phyloP scores from a whole-genome alignment of 2,888 invertebrate genomes.

The Epirrhoe alternata region DNA sequence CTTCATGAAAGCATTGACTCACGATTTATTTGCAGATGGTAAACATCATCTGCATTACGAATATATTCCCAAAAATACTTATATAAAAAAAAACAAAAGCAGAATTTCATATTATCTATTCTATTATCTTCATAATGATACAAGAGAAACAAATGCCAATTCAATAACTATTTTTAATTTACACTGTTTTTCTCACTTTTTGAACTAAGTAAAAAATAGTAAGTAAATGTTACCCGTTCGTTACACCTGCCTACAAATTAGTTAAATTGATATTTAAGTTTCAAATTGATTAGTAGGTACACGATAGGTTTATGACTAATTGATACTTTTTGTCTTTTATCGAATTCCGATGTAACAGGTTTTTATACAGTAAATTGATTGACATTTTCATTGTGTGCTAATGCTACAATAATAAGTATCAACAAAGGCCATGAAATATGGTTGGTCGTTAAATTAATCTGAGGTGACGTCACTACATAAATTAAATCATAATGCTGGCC shows the following conservation, averaged over 20 bases:
- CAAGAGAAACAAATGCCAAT: too few relatives aligned
- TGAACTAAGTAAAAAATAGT: background rate
- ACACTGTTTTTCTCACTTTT: too few relatives aligned
- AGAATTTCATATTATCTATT: too few relatives aligned
- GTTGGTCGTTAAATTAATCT: background rate
- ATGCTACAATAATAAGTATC: conserved; percentile 10
- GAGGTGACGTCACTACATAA: too few relatives aligned
- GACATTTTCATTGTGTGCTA: conserved; percentile 35
- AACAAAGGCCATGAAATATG: background rate
- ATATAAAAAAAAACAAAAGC: too few relatives aligned
- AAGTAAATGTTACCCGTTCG: background rate
- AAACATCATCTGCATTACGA: too few relatives aligned
- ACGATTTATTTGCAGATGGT: background rate
- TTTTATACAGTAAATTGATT: background rate
- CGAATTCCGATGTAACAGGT: conserved; percentile 16
- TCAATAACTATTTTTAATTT: too few relatives aligned
- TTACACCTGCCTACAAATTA: background rate
- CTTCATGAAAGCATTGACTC: background rate
- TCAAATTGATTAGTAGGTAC: background rate
- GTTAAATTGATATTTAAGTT: background rate
- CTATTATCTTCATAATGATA: too few relatives aligned
- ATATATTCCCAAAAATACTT: too few relatives aligned
- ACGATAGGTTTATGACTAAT: background rate
- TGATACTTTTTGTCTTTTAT: conserved; percentile 20
- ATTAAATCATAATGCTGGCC: too few relatives aligned